phyloP scores from a whole-genome alignment of 2,113 vertebrate species.

The Lampris megalopsis region DNA sequence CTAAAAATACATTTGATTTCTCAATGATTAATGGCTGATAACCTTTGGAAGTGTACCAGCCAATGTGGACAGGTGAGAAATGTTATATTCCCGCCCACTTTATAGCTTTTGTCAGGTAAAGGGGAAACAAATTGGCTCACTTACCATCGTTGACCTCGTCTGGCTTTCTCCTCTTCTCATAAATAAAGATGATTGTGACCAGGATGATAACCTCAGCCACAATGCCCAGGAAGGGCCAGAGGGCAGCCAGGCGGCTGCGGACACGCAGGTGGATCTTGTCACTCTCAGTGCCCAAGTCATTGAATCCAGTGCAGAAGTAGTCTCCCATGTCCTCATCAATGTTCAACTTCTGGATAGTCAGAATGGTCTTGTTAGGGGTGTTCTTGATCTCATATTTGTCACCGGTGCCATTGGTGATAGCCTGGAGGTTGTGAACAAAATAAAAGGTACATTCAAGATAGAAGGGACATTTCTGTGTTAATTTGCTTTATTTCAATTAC shows the following conservation, averaged over 20 bases:
- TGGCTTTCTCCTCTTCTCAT: conserved; percentile 96
- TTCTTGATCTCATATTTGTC: conserved; percentile 81
- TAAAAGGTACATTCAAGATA: not conserved
- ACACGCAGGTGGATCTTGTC: conserved; percentile 85
- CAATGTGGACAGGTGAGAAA: not conserved
- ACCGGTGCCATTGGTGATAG: conserved; percentile 76
- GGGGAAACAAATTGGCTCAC: conserved; percentile 28
- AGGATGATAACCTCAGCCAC: conserved; percentile 95
- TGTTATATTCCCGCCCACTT: not conserved
- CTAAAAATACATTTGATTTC: too few relatives aligned
- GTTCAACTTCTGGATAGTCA: conserved; percentile 81
- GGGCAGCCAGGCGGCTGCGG: conserved; percentile 90
- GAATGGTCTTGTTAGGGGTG: conserved; percentile 74
- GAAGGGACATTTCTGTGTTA: not conserved
- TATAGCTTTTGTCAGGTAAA: not conserved
- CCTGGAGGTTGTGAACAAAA: not conserved
- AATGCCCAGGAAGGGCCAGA: conserved; percentile 98
- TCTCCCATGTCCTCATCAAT: conserved; percentile 80
- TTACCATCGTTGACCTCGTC: conserved; percentile 92
- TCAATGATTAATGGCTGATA: not conserved
- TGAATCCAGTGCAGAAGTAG: conserved; percentile 86
- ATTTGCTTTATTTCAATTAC: not conserved
- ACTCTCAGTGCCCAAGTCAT: rapidly evolving
- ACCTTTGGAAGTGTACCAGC: not conserved
- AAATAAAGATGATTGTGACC: conserved; percentile 96